Evolutionary conservation across 2,113 vertebrate species (phyloP), one percentile per base, ranked within the genome.

Genomic region (Lipophrys pholis): DNA sequence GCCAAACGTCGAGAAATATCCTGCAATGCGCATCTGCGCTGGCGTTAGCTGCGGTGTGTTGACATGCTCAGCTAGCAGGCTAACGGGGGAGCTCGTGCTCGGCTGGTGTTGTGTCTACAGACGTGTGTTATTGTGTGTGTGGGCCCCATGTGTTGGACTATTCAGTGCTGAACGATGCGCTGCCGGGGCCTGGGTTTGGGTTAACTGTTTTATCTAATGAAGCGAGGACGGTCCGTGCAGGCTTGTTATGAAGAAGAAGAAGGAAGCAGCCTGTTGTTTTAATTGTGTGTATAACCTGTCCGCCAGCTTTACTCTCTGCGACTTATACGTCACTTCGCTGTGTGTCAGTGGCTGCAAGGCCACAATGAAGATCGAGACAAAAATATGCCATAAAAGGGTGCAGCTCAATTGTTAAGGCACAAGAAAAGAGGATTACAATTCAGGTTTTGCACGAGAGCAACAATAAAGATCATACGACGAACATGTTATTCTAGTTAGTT

Each of bases 61-160:
- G 72, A 51, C 55, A 4, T 59, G 53, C 48, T 35, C 5, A 58
- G 87, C 63, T 89, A 91, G 54, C 84, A 35, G 17, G 64, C 55
- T 16, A 74, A 83, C 77, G 63, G 73, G 78, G 78, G 71, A 50
- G 45, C 65, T 52, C 9, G 7, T 68, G 61, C 65, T 55, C 21
- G 11, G 6, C 6, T 14, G 4, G 43, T 45, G 43, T 45, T 15
- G 73, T 3, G 42, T 45, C 56, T 30, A 30, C 21, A 53, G 17
- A 71, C 30, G 49, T 2, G 3, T 17, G 7, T 39, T 14, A 14
- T 8, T 17, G 54, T 41, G 5, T 51, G 30, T 69, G 40, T 49
- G 7, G 4, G 54, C 5, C 45, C 51, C 8, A 40, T 4, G 43
- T 5, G 35, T n/a, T 14, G 10, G 15, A 50, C 52, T 2, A 12